phyloP scores from a whole-genome alignment of 2,113 vertebrate genomes.

The Agelaius phoeniceus region DNA sequence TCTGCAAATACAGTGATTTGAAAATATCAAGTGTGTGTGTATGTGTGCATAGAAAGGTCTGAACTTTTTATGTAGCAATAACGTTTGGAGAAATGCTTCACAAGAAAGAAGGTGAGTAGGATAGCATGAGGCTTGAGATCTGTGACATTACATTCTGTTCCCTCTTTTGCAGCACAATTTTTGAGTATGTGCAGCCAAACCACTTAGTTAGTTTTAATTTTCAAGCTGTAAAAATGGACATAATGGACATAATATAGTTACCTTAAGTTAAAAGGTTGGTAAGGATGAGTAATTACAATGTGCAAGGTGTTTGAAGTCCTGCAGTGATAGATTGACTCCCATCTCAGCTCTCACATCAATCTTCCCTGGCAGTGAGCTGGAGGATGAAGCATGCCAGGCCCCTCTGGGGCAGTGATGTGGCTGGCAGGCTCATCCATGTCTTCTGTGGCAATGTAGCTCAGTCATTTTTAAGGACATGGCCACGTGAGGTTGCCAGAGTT shows the following conservation, averaged over 20 bases:
- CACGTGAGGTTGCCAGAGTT: background rate
- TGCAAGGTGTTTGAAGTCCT: background rate
- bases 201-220: background rate
- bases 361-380: background rate
- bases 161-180: background rate
- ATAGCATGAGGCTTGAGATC: background rate
- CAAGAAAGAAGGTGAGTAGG: background rate
- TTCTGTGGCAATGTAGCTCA: background rate
- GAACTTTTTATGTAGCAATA: background rate
- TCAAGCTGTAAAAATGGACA: background rate
- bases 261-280: background rate
- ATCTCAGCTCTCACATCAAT: background rate
- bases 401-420: background rate
- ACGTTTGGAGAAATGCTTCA: background rate
- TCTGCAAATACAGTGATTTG: background rate
- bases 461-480: background rate
- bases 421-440: background rate
- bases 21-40: background rate
- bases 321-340: background rate
- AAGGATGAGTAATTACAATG: background rate
- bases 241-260: background rate
- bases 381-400: background rate
- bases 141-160: background rate
- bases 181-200: background rate
- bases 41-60: background rate